These are phyloP conservation scores for Podarcis cretensis DNA, from an alignment of 2,113 vertebrate species.

Conservation along the genomic window DNA sequence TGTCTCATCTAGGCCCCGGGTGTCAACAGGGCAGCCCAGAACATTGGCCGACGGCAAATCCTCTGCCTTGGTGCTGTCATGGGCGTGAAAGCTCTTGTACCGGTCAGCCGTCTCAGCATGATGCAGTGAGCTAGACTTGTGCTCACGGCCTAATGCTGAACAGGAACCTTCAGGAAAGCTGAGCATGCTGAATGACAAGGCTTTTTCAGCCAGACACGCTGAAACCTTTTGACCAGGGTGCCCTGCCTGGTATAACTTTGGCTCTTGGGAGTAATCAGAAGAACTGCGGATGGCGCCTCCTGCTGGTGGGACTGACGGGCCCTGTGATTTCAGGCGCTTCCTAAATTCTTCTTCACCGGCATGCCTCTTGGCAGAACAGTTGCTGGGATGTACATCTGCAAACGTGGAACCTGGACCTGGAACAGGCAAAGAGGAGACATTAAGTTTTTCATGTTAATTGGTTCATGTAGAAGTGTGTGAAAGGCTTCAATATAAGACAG, in stretches of 20 bases:
- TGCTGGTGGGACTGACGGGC: conserved; percentile 76
- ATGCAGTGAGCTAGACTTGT: conserved; percentile 70
- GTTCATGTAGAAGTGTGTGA: neutral
- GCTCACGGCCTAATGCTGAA: conserved; percentile 63
- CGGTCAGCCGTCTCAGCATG: conserved; percentile 78
- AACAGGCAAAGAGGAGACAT: conserved; percentile 22
- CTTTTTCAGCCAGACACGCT: conserved; percentile 75
- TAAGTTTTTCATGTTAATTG: conserved; percentile 11
- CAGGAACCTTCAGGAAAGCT: conserved; percentile 79
- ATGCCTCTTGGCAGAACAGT: conserved; percentile 79
- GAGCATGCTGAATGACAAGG: conserved; percentile 73
- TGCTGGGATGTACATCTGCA: conserved; percentile 81
- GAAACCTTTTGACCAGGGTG: conserved; percentile 72
- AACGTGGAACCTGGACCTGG: conserved; percentile 75
- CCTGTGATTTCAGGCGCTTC: conserved; percentile 85
- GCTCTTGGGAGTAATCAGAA: conserved; percentile 81
- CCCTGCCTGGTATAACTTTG: conserved; percentile 77
- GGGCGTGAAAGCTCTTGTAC: conserved; percentile 68
- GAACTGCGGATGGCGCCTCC: conserved; percentile 77
- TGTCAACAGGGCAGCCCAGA: conserved; percentile 65
- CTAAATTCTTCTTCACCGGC: conserved; percentile 79
- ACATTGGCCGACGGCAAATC: conserved; percentile 39
- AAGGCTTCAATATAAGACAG: too few relatives aligned
- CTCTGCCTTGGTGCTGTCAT: conserved; percentile 70
- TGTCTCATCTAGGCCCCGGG: conserved; percentile 61